Evolutionary conservation across 2,113 vertebrate genomes (phyloP).

Genomic region (Malurus cyaneus): DNA sequence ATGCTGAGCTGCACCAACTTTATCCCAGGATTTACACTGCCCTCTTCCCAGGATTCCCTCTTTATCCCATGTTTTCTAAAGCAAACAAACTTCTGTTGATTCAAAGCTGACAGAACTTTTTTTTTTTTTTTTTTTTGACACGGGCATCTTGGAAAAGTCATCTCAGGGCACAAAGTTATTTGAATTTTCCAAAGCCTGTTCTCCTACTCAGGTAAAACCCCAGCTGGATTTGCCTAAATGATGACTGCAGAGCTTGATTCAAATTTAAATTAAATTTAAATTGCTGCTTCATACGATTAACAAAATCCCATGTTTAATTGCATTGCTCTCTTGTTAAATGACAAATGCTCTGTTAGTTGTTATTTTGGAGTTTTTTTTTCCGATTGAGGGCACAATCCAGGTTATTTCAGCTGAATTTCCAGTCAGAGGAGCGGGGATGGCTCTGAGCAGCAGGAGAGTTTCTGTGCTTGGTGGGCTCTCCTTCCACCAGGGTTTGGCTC

Average conservation of each 20-base stretch:
- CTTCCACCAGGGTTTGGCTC: neutral
- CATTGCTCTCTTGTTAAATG: neutral
- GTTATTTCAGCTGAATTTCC: neutral
- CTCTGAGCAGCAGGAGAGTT: neutral
- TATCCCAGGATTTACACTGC: neutral
- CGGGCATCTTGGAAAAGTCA: neutral
- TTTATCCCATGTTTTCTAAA: neutral
- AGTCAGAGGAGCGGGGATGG: neutral
- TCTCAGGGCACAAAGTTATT: constrained; percentile 36
- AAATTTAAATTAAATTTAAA: constrained; percentile 56
- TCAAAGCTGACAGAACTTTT: neutral
- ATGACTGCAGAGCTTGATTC: constrained; percentile 40
- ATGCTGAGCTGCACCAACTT: neutral
- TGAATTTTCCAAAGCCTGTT: constrained; percentile 63
- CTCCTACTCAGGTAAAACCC: constrained; percentile 59
- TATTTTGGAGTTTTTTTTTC: neutral
- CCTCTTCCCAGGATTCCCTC: neutral
- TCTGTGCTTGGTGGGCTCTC: neutral
- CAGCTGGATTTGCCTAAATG: constrained; percentile 56
- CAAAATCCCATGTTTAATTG: neutral
- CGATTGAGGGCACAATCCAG: neutral
- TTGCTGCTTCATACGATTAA: constrained; percentile 13
- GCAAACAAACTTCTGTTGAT: neutral
- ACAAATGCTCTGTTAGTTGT: neutral
- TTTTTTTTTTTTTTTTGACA: neutral